Percentiles rank a stretch among this genome's conserved stretches.
These are phyloP conservation scores for Toxotes jaculatrix DNA, from an alignment of 2,113 vertebrate genomes.

Conservation along the genomic window DNA sequence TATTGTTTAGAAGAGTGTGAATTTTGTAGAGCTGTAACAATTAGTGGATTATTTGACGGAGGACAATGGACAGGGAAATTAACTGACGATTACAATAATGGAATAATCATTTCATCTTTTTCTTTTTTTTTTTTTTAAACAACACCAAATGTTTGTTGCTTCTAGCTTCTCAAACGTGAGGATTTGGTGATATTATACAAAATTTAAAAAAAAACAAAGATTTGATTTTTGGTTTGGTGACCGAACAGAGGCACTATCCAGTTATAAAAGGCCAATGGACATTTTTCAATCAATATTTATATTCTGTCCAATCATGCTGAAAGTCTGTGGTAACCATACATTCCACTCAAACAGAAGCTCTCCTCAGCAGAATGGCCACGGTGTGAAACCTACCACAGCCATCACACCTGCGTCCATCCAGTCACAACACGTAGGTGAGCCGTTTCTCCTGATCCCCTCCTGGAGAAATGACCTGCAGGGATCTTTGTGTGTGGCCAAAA, in stretches of 20 bases:
- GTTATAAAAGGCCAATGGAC: neutral
- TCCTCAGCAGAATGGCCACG: slow-evolving; percentile 14
- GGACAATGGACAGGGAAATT: neutral
- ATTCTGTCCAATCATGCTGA: neutral
- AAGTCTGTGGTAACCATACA: neutral
- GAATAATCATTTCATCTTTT: neutral
- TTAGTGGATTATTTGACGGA: neutral
- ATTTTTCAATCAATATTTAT: neutral
- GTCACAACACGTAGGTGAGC: slow-evolving; percentile 67
- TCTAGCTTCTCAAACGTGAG: neutral
- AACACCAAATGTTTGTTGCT: neutral
- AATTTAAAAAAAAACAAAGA: neutral
- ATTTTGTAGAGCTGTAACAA: neutral
- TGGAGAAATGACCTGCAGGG: slow-evolving; percentile 50
- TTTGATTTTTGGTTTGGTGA: neutral
- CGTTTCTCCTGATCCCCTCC: slow-evolving; percentile 24
- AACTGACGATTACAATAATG: neutral
- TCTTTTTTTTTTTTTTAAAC: no score
- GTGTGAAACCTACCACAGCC: slow-evolving; percentile 66
- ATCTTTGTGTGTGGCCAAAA: slow-evolving; percentile 78
- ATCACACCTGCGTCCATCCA: slow-evolving; percentile 65
- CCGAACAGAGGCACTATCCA: neutral
- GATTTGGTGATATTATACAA: neutral
- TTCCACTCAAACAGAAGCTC: slow-evolving; percentile 35
- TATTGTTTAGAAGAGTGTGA: neutral